Conservation (phyloP, 2,888 invertebrate genomes). For the Hartigia nigra region DNA sequence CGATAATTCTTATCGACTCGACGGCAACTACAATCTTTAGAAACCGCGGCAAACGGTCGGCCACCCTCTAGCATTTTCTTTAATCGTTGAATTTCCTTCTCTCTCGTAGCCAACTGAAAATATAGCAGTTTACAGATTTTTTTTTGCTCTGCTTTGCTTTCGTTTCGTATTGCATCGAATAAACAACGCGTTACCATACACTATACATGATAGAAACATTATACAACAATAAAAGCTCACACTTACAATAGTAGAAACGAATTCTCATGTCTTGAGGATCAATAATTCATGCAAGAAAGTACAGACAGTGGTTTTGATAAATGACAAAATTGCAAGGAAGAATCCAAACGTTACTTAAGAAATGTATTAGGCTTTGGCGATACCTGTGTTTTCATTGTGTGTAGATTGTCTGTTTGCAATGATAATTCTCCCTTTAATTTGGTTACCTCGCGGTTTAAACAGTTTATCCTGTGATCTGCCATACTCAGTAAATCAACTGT, state of each 20-base stretch:
- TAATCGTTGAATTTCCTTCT: constrained; percentile 78
- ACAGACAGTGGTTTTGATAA: neutral
- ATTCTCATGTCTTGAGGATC: neutral
- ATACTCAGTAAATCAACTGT: constrained; percentile 54
- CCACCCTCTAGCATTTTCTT: constrained; percentile 79
- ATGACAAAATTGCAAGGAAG: constrained; percentile 9
- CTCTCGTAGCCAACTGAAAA: constrained; percentile 61
- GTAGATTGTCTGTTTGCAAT: constrained; percentile 52
- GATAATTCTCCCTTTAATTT: constrained; percentile 57
- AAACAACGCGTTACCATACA: neutral
- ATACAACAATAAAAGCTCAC: neutral
- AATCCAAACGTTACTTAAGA: constrained; percentile 20
- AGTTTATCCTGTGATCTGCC: constrained; percentile 60
- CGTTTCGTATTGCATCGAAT: neutral
- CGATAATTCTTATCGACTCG: constrained; percentile 65
- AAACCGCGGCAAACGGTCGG: constrained; percentile 73
- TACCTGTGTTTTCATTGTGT: constrained; percentile 60
- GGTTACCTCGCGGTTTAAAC: constrained; percentile 58
- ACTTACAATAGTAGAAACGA: neutral
- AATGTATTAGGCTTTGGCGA: neutral
- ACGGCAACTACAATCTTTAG: constrained; percentile 75
- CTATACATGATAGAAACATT: neutral
- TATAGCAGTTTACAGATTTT: neutral
- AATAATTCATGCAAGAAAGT: constrained; percentile 1
- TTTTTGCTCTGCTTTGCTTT: neutral